Evolutionary conservation across 2,888 invertebrate genomes (phyloP).

Genomic region (Hypomecis punctinalis): DNA sequence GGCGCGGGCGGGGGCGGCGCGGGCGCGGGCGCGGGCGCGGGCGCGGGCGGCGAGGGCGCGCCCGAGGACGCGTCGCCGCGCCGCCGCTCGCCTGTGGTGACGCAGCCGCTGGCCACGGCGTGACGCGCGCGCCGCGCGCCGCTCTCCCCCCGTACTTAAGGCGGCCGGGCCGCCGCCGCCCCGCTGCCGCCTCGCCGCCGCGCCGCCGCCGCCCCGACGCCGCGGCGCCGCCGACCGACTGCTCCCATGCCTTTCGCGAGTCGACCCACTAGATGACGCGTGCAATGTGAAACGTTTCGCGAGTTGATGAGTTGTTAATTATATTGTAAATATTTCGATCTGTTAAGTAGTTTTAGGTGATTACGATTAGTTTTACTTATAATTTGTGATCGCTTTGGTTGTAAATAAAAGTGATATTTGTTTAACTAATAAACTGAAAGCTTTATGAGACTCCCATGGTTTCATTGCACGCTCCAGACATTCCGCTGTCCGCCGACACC

Average conservation of each 20-base stretch:
- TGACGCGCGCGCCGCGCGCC: constrained; percentile 78
- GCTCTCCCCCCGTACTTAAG: constrained; percentile 74
- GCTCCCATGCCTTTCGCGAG: constrained; percentile 17
- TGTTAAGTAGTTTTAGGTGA: constrained; percentile 84
- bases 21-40: constrained; percentile 60
- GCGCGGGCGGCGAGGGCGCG: constrained; percentile 52
- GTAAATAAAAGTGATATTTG: constrained; percentile 85
- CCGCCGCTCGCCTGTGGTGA: constrained; percentile 82
- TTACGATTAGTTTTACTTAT: constrained; percentile 79
- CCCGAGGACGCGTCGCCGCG: constrained; percentile 83
- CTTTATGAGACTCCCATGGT: constrained; percentile 58
- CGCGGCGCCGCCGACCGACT: constrained; percentile 18
- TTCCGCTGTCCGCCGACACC: not conserved
- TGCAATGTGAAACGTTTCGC: constrained; percentile 40
- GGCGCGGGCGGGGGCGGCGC: constrained; percentile 62
- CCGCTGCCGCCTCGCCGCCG: constrained; percentile 25
- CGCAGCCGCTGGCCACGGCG: constrained; percentile 76
- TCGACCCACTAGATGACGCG: constrained; percentile 45
- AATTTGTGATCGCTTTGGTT: constrained; percentile 84
- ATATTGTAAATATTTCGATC: constrained; percentile 83
- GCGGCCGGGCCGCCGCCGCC: constrained; percentile 52
- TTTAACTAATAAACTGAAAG: constrained; percentile 83
- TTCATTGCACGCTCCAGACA: constrained; percentile 30
- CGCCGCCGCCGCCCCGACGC: constrained; percentile 12
- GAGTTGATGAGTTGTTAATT: constrained; percentile 75